Percentiles rank a stretch among this genome's conserved stretches.
Conservation (phyloP, 30 jellyfish, hydroid and myxozoan genomes). For the Clytia hemisphaerica region DNA sequence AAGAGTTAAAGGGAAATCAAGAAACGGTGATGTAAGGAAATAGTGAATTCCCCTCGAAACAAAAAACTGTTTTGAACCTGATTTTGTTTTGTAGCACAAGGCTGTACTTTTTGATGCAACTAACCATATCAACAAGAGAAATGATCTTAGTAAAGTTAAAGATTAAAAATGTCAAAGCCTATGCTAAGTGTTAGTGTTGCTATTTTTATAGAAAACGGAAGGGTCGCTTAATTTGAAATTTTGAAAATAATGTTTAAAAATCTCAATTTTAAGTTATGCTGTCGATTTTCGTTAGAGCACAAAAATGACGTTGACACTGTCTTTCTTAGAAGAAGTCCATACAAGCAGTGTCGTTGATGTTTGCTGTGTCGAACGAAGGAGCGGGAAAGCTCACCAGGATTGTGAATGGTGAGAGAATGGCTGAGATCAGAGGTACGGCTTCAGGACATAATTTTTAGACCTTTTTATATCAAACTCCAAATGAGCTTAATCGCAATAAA, state of each 20-base stretch:
- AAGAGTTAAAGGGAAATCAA: conserved; percentile 52
- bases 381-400: conserved; percentile 21
- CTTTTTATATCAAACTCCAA: no score
- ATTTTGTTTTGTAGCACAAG: no score
- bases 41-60: no score
- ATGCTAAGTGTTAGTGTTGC: background rate
- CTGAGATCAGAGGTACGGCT: conserved; percentile 52
- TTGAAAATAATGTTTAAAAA: background rate
- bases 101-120: no score
- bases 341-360: conserved; percentile 70
- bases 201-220: background rate
- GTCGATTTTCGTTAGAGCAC: no score
- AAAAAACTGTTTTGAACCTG: no score
- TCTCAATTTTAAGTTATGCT: no score
- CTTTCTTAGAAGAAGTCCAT: conserved; percentile 25
- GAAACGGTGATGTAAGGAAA: no score
- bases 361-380: conserved; percentile 78
- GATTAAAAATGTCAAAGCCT: background rate
- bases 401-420: conserved; percentile 24
- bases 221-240: background rate
- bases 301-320: no score
- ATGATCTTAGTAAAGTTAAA: conserved; percentile 28
- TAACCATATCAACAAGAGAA: conserved; percentile 36
- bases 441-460: no score
- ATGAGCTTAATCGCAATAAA: no score